phyloP scores from a whole-genome alignment of 2,797 vertebrate species.

The Notamacropus eugenii region DNA sequence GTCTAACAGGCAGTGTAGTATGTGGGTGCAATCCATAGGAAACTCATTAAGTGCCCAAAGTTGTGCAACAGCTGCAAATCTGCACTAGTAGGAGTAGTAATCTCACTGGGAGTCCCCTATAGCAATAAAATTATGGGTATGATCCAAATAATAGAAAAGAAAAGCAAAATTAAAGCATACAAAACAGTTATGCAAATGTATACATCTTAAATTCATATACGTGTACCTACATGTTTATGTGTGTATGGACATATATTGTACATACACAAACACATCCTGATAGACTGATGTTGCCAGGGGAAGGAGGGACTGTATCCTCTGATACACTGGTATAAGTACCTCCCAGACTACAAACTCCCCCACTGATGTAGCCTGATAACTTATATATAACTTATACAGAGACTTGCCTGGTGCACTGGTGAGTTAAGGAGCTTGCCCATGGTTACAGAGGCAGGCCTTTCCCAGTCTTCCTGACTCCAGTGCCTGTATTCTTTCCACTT shows the following conservation, averaged over 20 bases:
- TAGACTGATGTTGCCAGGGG: not conserved
- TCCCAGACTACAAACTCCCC: not conserved
- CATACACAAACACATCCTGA: not conserved
- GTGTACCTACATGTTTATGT: too few relatives aligned
- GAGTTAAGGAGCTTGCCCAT: too few relatives aligned
- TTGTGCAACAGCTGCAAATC: not conserved
- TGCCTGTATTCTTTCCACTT: not conserved
- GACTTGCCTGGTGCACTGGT: too few relatives aligned
- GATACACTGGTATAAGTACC: not conserved
- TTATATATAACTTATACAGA: rapidly evolving
- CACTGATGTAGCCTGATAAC: not conserved
- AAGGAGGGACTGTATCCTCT: not conserved
- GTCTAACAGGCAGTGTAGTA: not conserved
- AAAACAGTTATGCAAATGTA: too few relatives aligned
- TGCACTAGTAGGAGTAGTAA: not conserved
- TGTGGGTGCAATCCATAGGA: not conserved
- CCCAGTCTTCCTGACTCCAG: not conserved
- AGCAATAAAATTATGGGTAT: too few relatives aligned
- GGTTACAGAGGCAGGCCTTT: not conserved
- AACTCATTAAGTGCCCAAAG: not conserved
- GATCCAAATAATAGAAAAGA: too few relatives aligned
- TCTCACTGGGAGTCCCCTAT: not conserved
- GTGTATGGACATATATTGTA: not conserved
- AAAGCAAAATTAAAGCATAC: too few relatives aligned
- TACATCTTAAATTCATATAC: not conserved